Base-by-base conservation (phyloP, 64 coral and sea anemone genomes). In the Stichodactyla helianthus region DNA sequence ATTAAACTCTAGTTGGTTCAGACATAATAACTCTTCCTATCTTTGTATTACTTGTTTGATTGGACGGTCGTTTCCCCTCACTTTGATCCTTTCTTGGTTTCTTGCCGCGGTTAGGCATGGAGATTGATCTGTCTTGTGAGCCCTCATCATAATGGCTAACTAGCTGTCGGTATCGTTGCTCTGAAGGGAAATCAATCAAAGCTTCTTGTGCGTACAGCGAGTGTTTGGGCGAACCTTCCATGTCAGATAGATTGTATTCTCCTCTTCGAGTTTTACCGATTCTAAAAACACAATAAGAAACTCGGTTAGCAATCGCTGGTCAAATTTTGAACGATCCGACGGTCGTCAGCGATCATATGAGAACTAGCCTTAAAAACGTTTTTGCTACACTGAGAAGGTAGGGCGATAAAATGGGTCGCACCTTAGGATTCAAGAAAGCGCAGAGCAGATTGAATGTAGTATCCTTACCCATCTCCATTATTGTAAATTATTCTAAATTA, bases 161-260 rank as follows among this genome's bases (percentile, higher is more conserved):
- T 25, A 92, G 90, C 52, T 92, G 90, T 55, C 90, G 77, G 78
- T 92, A 92, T 15, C 90, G 56, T 59, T 92, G 90, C 17, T 92
- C 90, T 6, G 90, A 54, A 15, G 90, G 90, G 51, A 92, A 92
- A 59, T 92, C 90, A 10, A 92, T 92, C 6, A 92, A 84, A 3
- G 90, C 90, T 82, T 92, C 90, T 83, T 65, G 85, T 35, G 51
- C 77, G 17, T 92, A 92, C 0, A 62, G 71, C 22, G 85, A 86
- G 11, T 87, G 79, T 50, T 87, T 87, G 1, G 90, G 56, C 10
- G 85, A 79, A 4, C 85, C 59, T 28, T 92, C 90, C 17, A 52
- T 25, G 51, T 92, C 85, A 35, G 90, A 65, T 10, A 92, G 31
- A 50, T 52, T 92, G 59, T 92, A 92, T 28, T 92, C 90, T 2